Evolutionary conservation across 2,888 invertebrate species (phyloP), one percentile per base, ranked within the genome.

Genomic region (Clusia tigrina): DNA sequence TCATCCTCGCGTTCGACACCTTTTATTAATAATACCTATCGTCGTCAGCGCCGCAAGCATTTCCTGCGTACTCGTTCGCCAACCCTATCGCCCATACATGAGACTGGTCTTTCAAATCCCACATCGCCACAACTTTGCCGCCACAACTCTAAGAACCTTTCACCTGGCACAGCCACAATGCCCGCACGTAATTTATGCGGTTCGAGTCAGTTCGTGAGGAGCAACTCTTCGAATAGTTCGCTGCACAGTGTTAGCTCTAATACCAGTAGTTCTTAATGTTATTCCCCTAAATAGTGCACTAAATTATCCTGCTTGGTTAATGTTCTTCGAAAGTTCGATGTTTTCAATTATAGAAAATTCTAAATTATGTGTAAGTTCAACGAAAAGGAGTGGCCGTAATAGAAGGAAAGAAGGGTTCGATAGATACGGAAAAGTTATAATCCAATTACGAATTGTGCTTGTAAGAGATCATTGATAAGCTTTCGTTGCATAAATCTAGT

Each of bases 91-190:
- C 90, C 90, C 26, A 91, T 91, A 60, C 87, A 89, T 64, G 90
- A 91, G 74, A 89, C 90, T 53, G 90, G 90, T 26, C 83, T 89
- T 18, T 90, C 90, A 54, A 90, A 90, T 83, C 89, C 89, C 1
- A 88, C 89, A 17, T 89, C 89, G 62, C 89, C 90, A 1, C 84
- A 85, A 65, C 32, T 32, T 9, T 78, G 83, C 69, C 80, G 85
- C 23, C 85, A 85, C 67, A 82, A 81, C 22, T 63, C 65, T 20
- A 69, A 82, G 64, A 71, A 73, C 25, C 78, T 78, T 59, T 77
- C 80, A 15, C 74, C 79, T 17, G 72, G 73, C 9, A 78, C 80
- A 65, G 79, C 83, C 67, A 81, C 79, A 66, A 60, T 57, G 15
- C 52, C 68, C 2, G 64, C 65, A 15, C 71, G 71, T 32, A 72